Percentiles rank a stretch among this genome's conserved stretches.
Evolutionary conservation across 1,140 invertebrate genomes (phyloP).

Genomic region (Sitodiplosis mosellana): DNA sequence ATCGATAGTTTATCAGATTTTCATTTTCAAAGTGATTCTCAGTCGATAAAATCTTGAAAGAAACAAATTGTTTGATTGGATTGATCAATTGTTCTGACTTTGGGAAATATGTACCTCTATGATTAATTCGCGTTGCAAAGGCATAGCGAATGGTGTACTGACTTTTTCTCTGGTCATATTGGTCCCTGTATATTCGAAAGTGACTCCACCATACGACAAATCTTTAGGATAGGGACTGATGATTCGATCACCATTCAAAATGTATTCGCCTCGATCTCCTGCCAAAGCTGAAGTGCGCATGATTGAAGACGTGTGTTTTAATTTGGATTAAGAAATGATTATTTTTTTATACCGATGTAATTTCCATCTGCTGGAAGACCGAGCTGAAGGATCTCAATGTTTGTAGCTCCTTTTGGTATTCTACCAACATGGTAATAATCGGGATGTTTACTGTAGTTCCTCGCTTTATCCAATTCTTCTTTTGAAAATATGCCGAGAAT

Average conservation of each 20-base stretch:
- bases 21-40: too few relatives aligned
- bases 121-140: conserved; percentile 48
- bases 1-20: too few relatives aligned
- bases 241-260: conserved; percentile 64
- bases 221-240: conserved; percentile 48
- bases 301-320: too few relatives aligned
- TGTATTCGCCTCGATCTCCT: conserved; percentile 33
- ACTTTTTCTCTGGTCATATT: conserved; percentile 50
- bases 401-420: conserved; percentile 60
- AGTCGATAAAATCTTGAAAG: too few relatives aligned
- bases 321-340: too few relatives aligned
- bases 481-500: conserved; percentile 38
- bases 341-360: conserved; percentile 47
- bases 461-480: conserved; percentile 15
- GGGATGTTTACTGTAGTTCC: conserved; percentile 28
- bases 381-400: conserved; percentile 58
- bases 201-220: conserved; percentile 45
- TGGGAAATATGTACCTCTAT: too few relatives aligned
- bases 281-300: conserved; percentile 7
- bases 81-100: too few relatives aligned
- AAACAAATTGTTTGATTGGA: too few relatives aligned
- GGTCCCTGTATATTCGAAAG: conserved; percentile 67
- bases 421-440: conserved; percentile 63
- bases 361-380: conserved; percentile 52
- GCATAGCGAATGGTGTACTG: conserved; percentile 44